Conservation (phyloP, 1,140 invertebrate species). For the Aphaenogaster ashmeadi region DNA sequence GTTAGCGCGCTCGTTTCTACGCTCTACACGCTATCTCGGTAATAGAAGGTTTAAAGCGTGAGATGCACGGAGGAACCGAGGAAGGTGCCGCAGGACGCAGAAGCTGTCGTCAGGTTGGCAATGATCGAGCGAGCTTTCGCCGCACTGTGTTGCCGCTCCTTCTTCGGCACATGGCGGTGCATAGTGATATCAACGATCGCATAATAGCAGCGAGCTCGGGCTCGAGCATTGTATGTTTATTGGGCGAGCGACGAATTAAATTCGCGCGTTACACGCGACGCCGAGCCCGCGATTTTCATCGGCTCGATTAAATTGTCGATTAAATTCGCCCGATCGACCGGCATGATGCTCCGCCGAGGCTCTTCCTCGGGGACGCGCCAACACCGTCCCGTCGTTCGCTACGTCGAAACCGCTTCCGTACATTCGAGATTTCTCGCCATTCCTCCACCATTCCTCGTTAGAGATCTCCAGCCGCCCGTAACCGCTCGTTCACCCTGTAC, state of each 20-base stretch:
- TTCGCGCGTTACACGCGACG: slow-evolving; percentile 17
- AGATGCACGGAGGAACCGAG: background rate
- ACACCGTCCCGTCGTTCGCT: background rate
- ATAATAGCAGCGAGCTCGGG: slow-evolving; percentile 20
- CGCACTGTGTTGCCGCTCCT: slow-evolving; percentile 19
- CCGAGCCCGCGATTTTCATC: slow-evolving; percentile 32
- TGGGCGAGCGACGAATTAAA: slow-evolving; percentile 28
- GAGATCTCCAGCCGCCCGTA: slow-evolving; percentile 2
- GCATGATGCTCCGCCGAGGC: background rate
- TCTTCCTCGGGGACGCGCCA: background rate
- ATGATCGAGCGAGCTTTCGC: slow-evolving; percentile 45
- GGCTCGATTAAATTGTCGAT: slow-evolving; percentile 28
- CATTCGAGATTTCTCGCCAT: background rate
- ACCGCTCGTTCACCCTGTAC: slow-evolving; percentile 28
- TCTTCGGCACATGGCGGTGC: slow-evolving; percentile 42
- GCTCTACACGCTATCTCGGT: too few relatives aligned
- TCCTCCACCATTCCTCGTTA: slow-evolving; percentile 1
- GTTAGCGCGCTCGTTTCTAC: background rate
- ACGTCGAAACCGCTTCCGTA: too few relatives aligned
- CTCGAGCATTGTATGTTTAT: slow-evolving; percentile 31
- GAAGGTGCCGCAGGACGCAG: slow-evolving; percentile 13
- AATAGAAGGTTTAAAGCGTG: background rate
- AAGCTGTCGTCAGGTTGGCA: slow-evolving; percentile 49
- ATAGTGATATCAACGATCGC: slow-evolving; percentile 50
- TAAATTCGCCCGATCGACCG: slow-evolving; percentile 10